A percentile compares a stretch with the other conserved stretches of the same genome.
phyloP scores from a whole-genome alignment of 2,888 invertebrate genomes.

The Argyresthia goedartella region DNA sequence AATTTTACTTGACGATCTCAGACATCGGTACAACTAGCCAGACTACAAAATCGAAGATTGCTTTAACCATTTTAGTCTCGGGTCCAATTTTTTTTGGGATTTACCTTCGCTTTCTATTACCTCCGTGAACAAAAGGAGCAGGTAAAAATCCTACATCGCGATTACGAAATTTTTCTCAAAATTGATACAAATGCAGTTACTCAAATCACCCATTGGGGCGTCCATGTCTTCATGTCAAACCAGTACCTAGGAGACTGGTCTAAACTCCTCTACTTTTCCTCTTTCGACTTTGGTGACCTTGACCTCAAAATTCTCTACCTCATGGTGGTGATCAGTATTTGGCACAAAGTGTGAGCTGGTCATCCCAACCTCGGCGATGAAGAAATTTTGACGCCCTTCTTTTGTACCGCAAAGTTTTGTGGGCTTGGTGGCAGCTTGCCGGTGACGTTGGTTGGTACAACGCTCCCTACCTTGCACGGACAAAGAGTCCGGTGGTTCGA shows the following conservation, averaged over 20 bases:
- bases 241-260: conserved; percentile 45
- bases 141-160: conserved; percentile 46
- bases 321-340: conserved; percentile 30
- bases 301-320: conserved; percentile 45
- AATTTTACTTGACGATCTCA: too few relatives aligned
- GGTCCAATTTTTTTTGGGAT: not conserved
- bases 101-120: not conserved
- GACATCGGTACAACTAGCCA: too few relatives aligned
- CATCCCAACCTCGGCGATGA: conserved; percentile 39
- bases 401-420: conserved; percentile 10
- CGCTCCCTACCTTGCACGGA: too few relatives aligned
- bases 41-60: too few relatives aligned
- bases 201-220: conserved; percentile 20
- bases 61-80: too few relatives aligned
- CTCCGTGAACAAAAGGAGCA: conserved; percentile 26
- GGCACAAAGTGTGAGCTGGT: conserved; percentile 51
- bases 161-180: conserved; percentile 29
- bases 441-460: too few relatives aligned
- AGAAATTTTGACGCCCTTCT: conserved; percentile 49
- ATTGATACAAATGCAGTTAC: conserved; percentile 20
- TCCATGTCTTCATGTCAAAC: conserved; percentile 59
- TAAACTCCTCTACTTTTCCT: conserved; percentile 17
- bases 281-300: conserved; percentile 16
- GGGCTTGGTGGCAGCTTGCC: conserved; percentile 10
- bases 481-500: too few relatives aligned